These are phyloP conservation scores for Ichneumoninae sp. DNA, from an alignment of 2,888 invertebrate species.

Conservation along the genomic window DNA sequence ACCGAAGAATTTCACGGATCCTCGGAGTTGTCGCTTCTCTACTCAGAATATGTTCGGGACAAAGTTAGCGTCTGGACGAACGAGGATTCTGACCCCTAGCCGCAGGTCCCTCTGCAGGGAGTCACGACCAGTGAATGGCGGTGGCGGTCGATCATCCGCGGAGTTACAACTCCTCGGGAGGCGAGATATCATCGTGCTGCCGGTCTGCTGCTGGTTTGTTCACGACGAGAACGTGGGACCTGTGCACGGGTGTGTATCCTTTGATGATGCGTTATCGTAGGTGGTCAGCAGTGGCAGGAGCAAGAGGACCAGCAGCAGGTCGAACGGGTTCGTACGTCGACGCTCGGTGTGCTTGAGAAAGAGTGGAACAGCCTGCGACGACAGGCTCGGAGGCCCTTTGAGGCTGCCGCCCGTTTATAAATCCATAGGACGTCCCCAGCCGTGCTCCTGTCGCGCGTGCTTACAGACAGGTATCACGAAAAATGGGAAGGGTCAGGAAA, in stretches of 20 bases:
- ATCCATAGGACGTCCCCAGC: slow-evolving; percentile 65
- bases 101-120: slow-evolving; percentile 27
- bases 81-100: slow-evolving; percentile 30
- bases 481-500: background rate
- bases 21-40: background rate
- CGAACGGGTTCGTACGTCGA: slow-evolving; percentile 68
- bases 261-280: slow-evolving; percentile 50
- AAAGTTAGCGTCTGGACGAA: background rate
- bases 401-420: slow-evolving; percentile 71
- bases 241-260: slow-evolving; percentile 36
- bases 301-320: slow-evolving; percentile 39
- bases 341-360: slow-evolving; percentile 56
- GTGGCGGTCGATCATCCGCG: slow-evolving; percentile 27
- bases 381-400: slow-evolving; percentile 66
- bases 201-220: slow-evolving; percentile 20
- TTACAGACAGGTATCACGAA: slow-evolving; percentile 23
- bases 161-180: slow-evolving; percentile 22
- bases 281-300: slow-evolving; percentile 53
- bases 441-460: slow-evolving; percentile 62
- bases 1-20: background rate
- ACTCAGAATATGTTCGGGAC: background rate
- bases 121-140: background rate
- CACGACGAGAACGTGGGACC: slow-evolving; percentile 2
- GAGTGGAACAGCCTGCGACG: slow-evolving; percentile 21
- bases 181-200: slow-evolving; percentile 14